Evolutionary conservation across 2,797 vertebrate species (phyloP), one percentile per base, ranked within the genome.

Genomic region (Microchirus variegatus): DNA sequence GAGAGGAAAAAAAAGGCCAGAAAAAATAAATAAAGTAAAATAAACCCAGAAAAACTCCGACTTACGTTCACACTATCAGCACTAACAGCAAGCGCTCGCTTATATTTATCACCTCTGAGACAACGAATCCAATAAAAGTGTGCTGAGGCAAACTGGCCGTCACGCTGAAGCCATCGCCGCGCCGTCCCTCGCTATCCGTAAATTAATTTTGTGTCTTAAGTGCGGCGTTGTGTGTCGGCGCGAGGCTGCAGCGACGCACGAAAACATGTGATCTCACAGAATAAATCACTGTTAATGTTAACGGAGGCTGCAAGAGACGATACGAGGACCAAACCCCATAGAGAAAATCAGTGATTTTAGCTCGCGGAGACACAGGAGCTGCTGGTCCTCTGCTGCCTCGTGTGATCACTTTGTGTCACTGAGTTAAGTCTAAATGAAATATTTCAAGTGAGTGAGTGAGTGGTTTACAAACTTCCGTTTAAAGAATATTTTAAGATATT

Each of bases 171-270:
- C 48, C 55, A 87, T 83, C 75, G 59, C 70, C 69, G 70, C 46
- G 17, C 59, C 41, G 52, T 68, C 77, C 77, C 69, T 71, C 46
- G 17, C 59, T 41, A 54, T 68, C 77, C 77, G 46, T 35, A 80
- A 85, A 87, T 81, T 61, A 78, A 75, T 82, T 83, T 78, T 50
- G 54, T 80, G 72, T 77, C 76, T 77, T 66, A 63, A 70, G 31
- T 31, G 31, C 31, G 66, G 53, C 1, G 71, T 81, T 58, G 73
- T 77, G 72, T 70, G 63, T 73, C 53, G 0, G 31, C 6, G 31
- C 38, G 41, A n/a, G 44, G 46, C 42, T 51, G 26, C 54, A 45
- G 59, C 60, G 75, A 76, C 66, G 8, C 5, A 4, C 3, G 8
- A 31, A 31, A 31, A 31, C 7, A 31, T 31, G 31, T 3, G 31